Conservation (phyloP, 2,888 invertebrate species). For the Hypomecis punctinalis region DNA sequence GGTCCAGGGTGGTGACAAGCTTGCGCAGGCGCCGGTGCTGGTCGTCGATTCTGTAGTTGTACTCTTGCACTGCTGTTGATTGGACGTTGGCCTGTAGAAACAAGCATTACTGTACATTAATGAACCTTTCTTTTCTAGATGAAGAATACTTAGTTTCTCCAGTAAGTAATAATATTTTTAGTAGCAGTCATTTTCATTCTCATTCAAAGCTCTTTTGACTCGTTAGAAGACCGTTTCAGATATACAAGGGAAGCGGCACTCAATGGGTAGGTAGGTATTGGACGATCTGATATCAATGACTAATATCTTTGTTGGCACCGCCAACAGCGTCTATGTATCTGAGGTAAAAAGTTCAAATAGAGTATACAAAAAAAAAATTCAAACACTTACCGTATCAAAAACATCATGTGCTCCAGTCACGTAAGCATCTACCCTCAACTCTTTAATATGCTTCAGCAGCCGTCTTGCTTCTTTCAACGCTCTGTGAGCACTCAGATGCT, state of each 20-base stretch:
- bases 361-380: background rate
- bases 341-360: no score
- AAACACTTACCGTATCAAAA: constrained; percentile 66
- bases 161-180: no score
- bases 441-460: constrained; percentile 70
- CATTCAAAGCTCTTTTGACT: no score
- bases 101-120: background rate
- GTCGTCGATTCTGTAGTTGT: constrained; percentile 70
- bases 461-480: constrained; percentile 77
- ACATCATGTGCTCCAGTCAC: constrained; percentile 72
- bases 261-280: no score
- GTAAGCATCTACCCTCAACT: constrained; percentile 68
- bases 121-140: no score
- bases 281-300: no score
- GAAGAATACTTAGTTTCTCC: no score
- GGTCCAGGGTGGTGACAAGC: constrained; percentile 56
- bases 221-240: no score
- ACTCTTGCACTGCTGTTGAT: constrained; percentile 73
- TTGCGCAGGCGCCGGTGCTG: constrained; percentile 56
- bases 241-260: no score
- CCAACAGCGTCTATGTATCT: no score
- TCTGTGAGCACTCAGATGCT: constrained; percentile 75
- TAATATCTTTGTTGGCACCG: no score
- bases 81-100: constrained; percentile 70
- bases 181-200: no score